These are phyloP conservation scores for Gisinianus flammeolus DNA, from an alignment of 2,888 invertebrate genomes.

Conservation along the genomic window DNA sequence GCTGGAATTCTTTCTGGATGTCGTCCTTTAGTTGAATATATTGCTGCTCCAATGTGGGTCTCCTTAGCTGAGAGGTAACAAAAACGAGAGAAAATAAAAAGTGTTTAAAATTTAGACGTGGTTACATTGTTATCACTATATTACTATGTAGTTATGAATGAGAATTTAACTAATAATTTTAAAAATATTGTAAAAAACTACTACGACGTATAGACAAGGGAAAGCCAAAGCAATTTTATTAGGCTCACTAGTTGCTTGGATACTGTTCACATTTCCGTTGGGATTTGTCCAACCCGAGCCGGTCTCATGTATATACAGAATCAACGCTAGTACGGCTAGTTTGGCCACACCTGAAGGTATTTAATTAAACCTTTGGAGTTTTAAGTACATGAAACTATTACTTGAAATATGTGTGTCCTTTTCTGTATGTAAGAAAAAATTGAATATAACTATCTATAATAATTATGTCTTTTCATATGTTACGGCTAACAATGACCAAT, in stretches of 20 bases:
- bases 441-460: too few species aligned
- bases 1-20: conserved; percentile 93
- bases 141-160: too few species aligned
- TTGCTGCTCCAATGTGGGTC: conserved; percentile 98
- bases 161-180: too few species aligned
- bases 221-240: conserved; percentile 79
- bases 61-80: conserved; percentile 85
- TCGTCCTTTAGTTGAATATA: conserved; percentile 95
- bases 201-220: conserved; percentile 31
- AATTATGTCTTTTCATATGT: background rate
- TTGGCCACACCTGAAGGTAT: conserved; percentile 55
- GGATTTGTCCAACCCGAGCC: conserved; percentile 95
- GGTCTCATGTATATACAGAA: conserved; percentile 77
- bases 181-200: too few species aligned
- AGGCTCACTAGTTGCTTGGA: conserved; percentile 92
- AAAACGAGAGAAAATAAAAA: too few species aligned
- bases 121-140: too few species aligned
- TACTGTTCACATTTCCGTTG: conserved; percentile 93
- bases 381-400: too few species aligned
- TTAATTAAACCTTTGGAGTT: too few species aligned
- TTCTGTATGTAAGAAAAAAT: too few species aligned
- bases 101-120: too few species aligned
- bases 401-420: too few species aligned
- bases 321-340: conserved; percentile 69
- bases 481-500: background rate